Evolutionary conservation across 2,797 vertebrate species (phyloP), one percentile per base, ranked within the genome.

Genomic region (Mallotus villosus): DNA sequence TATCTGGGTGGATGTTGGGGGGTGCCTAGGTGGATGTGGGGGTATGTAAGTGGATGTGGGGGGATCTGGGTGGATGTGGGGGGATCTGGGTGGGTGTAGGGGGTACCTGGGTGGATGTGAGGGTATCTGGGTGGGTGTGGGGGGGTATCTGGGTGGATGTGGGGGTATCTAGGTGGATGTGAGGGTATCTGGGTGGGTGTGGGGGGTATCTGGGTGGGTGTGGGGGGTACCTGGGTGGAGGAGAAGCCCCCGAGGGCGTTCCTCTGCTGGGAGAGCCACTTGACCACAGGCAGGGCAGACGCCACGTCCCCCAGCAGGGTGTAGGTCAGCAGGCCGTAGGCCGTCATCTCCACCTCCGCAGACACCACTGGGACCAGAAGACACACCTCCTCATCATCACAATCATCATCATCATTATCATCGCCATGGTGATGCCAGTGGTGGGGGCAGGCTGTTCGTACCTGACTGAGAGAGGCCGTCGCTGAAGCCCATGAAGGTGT

Each of bases 281-380:
- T 97, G 57, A 98, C 97, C 14, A 98, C 95, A 0, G 96, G 95
- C 66, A 97, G 91, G 0, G 97, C 95, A 0, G 95, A 94, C 0
- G 96, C 95, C 82, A 97, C 95, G 0, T 97, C 95, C 4, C 95
- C 96, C 41, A 96, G 86, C 6, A 95, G 89, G 0, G 95, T 95
- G 86, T 97, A 97, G 0, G 96, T 97, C 81, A 98, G 87, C 73
- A 98, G 92, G 27, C 95, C 94, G 0, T 97, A 98, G 25, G 96
- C 96, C 0, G 96, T 97, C 97, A 97, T 97, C 84, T 98, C 97
- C 76, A 98, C 96, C 78, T 98, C 95, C 0, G 95, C 97, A 0
- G 96, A 98, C 68, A 96, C 94, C 88, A 97, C 96, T 98, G 86
- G 5, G 24, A 77, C 1, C 34, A 37, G 2, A 70, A 41, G 58